Conservation (phyloP, 2,888 invertebrate species). For the Microctonus aethiopoides region DNA sequence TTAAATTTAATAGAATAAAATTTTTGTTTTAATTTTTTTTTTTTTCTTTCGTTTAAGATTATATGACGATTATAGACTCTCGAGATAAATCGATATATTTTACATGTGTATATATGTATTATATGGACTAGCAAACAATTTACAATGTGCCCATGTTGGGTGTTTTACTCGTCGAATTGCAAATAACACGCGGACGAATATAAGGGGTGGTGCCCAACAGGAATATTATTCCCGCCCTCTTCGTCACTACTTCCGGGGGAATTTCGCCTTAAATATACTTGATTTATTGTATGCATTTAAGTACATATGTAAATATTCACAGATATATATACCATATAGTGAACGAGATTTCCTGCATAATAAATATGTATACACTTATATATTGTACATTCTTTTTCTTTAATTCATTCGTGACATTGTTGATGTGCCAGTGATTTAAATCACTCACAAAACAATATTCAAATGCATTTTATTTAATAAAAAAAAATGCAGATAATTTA, state of each 20-base stretch:
- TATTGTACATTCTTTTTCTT: no score
- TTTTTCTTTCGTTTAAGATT: neutral
- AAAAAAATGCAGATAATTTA: neutral
- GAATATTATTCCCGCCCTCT: conserved; percentile 51
- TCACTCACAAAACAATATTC: neutral
- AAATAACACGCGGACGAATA: neutral
- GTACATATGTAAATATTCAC: conserved; percentile 21
- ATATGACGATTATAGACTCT: neutral
- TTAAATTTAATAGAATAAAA: no score
- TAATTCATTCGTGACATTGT: conserved; percentile 18
- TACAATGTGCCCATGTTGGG: conserved; percentile 1
- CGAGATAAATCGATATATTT: neutral
- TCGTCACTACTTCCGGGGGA: conserved; percentile 50
- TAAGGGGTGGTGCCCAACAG: conserved; percentile 44
- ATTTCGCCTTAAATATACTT: conserved; percentile 22
- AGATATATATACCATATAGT: no score
- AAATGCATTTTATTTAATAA: no score
- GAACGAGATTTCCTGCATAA: no score
- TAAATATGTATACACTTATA: no score
- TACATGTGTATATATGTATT: neutral
- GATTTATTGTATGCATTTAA: neutral
- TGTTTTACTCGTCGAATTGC: neutral
- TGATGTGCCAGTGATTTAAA: conserved; percentile 31
- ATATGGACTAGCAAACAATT: neutral
- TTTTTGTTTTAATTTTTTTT: neutral